These are phyloP conservation scores for Cheilosia vernalis DNA, from an alignment of 2,888 invertebrate species.

Conservation along the genomic window DNA sequence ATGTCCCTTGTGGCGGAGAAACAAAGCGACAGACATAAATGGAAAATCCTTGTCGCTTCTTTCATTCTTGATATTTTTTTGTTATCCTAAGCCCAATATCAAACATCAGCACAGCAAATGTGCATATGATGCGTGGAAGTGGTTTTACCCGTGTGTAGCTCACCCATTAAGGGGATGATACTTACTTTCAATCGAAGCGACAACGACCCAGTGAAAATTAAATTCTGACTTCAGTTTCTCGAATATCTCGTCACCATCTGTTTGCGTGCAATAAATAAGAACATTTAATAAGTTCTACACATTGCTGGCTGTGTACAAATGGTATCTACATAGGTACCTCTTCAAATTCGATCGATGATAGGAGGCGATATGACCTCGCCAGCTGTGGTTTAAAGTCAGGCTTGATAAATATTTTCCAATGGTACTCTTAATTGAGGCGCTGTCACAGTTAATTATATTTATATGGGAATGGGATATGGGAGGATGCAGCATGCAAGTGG, in stretches of 20 bases:
- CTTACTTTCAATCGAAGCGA: constrained; percentile 7
- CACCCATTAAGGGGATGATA: constrained; percentile 20
- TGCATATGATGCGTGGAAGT: constrained; percentile 12
- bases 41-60: constrained; percentile 45
- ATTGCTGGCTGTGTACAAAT: not conserved
- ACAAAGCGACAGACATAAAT: constrained; percentile 43
- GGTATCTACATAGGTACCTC: not conserved
- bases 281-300: not conserved
- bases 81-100: not conserved
- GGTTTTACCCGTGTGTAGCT: constrained; percentile 1
- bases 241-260: not conserved
- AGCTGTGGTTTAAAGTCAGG: constrained; percentile 4
- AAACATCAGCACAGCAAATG: not conserved
- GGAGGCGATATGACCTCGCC: not conserved
- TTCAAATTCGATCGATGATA: not conserved
- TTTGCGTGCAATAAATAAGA: not conserved
- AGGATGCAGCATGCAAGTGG: not conserved
- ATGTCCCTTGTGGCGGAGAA: constrained; percentile 30
- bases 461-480: not conserved
- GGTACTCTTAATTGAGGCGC: not conserved
- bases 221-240: not conserved
- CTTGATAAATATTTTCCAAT: constrained; percentile 9
- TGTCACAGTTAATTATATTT: not conserved
- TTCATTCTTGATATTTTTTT: not conserved
- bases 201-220: constrained; percentile 2